Conservation (phyloP, 2,888 invertebrate genomes). For the Nephrocerus scutellatus region DNA sequence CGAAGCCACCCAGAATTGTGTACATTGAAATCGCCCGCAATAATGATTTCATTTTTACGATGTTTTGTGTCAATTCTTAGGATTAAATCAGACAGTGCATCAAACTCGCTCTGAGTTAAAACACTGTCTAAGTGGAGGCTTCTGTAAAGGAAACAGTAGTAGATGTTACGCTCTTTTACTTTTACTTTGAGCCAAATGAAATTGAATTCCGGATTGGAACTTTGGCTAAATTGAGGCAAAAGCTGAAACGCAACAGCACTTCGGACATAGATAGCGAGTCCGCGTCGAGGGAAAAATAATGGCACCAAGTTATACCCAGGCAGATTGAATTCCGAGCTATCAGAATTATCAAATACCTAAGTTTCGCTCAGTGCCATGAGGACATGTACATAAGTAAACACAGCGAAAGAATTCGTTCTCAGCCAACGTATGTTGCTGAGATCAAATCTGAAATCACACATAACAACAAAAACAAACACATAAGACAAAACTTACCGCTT, state of each 20-base stretch:
- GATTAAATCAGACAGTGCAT: not conserved
- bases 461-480: too few species aligned
- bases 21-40: not conserved
- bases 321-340: too few species aligned
- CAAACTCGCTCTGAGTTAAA: not conserved
- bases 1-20: too few species aligned
- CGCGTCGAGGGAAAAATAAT: constrained; percentile 3
- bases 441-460: too few species aligned
- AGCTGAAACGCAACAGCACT: constrained; percentile 4
- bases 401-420: too few species aligned
- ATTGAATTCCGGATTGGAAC: constrained; percentile 7
- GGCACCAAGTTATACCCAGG: too few species aligned
- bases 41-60: not conserved
- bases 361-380: too few species aligned
- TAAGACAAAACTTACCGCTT: too few species aligned
- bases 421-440: too few species aligned
- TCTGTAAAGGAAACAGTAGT: constrained; percentile 7
- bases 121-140: constrained; percentile 1
- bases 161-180: constrained; percentile 1
- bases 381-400: too few species aligned
- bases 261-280: constrained; percentile 5
- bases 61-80: not conserved
- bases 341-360: too few species aligned
- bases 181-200: constrained; percentile 5
- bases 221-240: constrained; percentile 1